These are phyloP conservation scores for Catocala sponsa DNA, from an alignment of 2,888 invertebrate species.

Conservation along the genomic window DNA sequence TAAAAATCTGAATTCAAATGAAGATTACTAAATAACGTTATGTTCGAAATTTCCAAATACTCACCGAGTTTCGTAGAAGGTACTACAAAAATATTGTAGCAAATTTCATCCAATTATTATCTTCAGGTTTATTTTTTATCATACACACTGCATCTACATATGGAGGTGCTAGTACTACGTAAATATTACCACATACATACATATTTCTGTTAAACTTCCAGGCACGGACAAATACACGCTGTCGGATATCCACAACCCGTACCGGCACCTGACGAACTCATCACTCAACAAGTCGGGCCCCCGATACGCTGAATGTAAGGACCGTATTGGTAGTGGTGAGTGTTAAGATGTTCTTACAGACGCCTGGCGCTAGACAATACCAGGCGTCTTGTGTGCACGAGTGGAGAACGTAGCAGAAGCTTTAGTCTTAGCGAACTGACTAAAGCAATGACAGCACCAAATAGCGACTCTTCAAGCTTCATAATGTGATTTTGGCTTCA, in stretches of 20 bases:
- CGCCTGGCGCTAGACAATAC: constrained; percentile 30
- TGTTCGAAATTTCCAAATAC: too few species aligned
- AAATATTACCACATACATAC: not conserved
- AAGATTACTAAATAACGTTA: too few species aligned
- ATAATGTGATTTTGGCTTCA: constrained; percentile 5
- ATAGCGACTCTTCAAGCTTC: constrained; percentile 8
- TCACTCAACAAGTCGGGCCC: constrained; percentile 96
- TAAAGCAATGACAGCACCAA: constrained; percentile 16
- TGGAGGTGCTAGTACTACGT: too few species aligned
- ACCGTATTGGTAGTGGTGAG: constrained; percentile 93
- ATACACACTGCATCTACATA: too few species aligned
- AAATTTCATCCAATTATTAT: too few species aligned
- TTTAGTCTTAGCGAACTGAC: constrained; percentile 13
- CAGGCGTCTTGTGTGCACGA: constrained; percentile 18
- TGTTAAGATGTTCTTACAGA: constrained; percentile 55
- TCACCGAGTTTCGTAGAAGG: too few species aligned
- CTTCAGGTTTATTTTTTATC: too few species aligned
- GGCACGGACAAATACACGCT: constrained; percentile 95
- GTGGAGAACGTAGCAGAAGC: constrained; percentile 17
- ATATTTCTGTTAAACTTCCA: constrained; percentile 73
- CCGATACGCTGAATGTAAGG: constrained; percentile 94
- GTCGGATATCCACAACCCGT: constrained; percentile 94
- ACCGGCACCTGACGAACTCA: constrained; percentile 96
- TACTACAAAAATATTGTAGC: too few species aligned
- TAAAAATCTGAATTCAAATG: too few species aligned